Base-by-base conservation (phyloP, 2,797 vertebrate genomes). In the Tapera naevia region DNA sequence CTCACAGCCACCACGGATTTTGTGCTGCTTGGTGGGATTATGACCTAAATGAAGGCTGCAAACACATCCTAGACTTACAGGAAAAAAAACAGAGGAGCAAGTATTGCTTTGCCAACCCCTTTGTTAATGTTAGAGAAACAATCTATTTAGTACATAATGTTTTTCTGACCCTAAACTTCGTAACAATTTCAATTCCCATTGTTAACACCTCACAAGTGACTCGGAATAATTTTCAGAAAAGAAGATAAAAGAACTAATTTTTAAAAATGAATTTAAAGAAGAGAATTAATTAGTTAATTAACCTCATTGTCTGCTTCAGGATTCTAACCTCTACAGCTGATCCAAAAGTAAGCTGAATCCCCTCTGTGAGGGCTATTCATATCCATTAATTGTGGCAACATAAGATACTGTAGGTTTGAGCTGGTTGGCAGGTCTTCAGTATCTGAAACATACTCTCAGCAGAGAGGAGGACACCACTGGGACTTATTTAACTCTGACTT, bases 401-500 rank as follows among this genome's bases (percentile, higher is more conserved):
- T 94, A 96, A 98, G 97, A 96, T 85, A 96, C 90, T 67, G 62
- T 27, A 94, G 94, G 91, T 89, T 95, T 57, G 91, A 98, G 91
- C 91, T 97, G 94, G 96, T 95, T 97, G 97, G 95, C 96, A 96
- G 97, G 97, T 96, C 96, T 96, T 96, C 95, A 92, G 97, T 83
- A 93, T 96, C 96, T 97, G 96, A 97, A 98, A 98, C 58, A 48
- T 96, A 89, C 96, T 97, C 97, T 98, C 97, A 97, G 97, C 96
- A 98, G 96, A 97, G 95, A 27, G 67, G 91, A 98, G 97, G 97
- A 97, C 97, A 98, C 98, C 96, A 64, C 70, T 97, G 98, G 97
- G 98, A 98, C 97, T 98, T 98, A 98, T 98, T 97, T 97, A 97
- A 97, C 96, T 97, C 97, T 98, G 98, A 98, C 98, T 98, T 98